Conservation (phyloP, 2,797 vertebrate genomes). For the Chiroxiphia lanceolata region DNA sequence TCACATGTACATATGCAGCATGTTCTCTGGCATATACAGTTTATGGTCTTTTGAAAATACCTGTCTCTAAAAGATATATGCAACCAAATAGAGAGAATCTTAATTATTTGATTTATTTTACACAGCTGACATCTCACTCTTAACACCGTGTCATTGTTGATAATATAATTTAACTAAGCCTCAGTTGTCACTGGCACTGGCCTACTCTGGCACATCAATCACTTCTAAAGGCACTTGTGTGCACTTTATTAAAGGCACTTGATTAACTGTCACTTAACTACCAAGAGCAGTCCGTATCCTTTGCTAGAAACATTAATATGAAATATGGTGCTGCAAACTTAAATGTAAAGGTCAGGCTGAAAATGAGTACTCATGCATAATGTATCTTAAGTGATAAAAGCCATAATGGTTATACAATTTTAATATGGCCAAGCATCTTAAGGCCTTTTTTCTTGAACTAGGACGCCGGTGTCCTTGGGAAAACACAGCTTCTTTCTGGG, state of each 20-base stretch:
- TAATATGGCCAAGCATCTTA: constrained; percentile 2
- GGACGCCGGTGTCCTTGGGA: neutral
- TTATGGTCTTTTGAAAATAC: neutral
- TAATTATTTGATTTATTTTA: neutral
- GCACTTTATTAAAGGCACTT: constrained; percentile 19
- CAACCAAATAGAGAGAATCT: neutral
- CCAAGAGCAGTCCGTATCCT: neutral
- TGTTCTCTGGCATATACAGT: neutral
- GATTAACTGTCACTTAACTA: constrained; percentile 17
- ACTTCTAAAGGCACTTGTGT: neutral
- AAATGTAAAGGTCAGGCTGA: constrained; percentile 20
- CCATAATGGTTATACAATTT: neutral
- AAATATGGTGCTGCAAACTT: neutral
- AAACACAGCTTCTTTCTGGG: neutral
- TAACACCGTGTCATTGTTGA: neutral
- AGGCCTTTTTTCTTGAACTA: neutral
- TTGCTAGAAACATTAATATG: neutral
- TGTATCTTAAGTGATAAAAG: constrained; percentile 39
- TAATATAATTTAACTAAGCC: neutral
- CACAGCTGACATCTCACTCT: neutral
- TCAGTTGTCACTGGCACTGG: neutral
- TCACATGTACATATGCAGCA: neutral
- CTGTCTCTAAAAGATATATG: neutral
- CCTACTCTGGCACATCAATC: constrained; percentile 8
- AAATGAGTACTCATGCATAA: constrained; percentile 38